Percentiles rank a stretch among this genome's conserved stretches.
phyloP scores from a whole-genome alignment of 2,797 vertebrate genomes.

The Lepus oiostolus region DNA sequence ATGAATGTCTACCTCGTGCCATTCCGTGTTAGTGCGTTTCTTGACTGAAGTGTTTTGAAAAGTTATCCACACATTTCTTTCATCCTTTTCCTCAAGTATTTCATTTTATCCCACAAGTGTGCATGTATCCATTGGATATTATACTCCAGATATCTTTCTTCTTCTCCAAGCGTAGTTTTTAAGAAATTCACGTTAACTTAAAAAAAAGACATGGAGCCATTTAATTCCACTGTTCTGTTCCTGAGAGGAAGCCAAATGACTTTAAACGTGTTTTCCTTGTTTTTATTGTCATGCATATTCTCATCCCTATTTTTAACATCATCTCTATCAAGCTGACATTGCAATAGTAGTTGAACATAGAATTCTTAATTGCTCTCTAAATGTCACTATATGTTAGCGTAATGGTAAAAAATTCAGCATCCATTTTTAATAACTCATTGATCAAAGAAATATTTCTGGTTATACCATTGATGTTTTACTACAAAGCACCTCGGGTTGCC shows the following conservation, averaged over 20 bases:
- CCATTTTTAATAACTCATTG: constrained; percentile 77
- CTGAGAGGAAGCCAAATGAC: constrained; percentile 46
- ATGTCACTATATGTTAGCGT: constrained; percentile 66
- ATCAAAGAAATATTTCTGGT: constrained; percentile 85
- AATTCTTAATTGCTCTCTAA: constrained; percentile 69
- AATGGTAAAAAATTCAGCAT: constrained; percentile 73
- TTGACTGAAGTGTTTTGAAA: constrained; percentile 85
- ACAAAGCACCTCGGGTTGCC: constrained; percentile 83
- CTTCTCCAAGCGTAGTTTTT: constrained; percentile 38
- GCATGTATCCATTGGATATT: background rate
- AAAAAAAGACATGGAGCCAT: background rate
- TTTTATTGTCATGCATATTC: constrained; percentile 69
- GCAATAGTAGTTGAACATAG: constrained; percentile 71
- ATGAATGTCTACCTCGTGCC: constrained; percentile 89
- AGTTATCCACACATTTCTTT: constrained; percentile 83
- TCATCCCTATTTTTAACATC: constrained; percentile 76
- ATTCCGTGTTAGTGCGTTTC: constrained; percentile 85
- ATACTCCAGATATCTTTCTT: constrained; percentile 29
- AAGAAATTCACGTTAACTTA: background rate
- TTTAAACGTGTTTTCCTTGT: background rate
- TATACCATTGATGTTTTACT: constrained; percentile 84
- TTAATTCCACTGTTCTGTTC: background rate
- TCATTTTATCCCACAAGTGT: constrained; percentile 27
- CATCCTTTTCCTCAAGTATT: constrained; percentile 71
- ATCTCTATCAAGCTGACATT: constrained; percentile 68